phyloP scores from a whole-genome alignment of 2,113 vertebrate genomes.

The Peucedramus taeniatus region DNA sequence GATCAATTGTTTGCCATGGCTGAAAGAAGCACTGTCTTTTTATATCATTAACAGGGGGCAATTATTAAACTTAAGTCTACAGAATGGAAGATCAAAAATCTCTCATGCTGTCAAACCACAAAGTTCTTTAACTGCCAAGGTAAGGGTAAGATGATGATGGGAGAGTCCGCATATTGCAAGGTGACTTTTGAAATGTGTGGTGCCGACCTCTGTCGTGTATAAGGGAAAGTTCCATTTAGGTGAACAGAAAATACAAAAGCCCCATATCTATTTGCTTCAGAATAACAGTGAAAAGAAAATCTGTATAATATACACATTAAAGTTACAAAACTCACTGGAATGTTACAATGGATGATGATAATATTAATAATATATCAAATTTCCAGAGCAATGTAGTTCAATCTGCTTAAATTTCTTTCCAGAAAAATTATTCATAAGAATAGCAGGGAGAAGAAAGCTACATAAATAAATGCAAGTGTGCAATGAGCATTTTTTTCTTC shows the following conservation, averaged over 20 bases:
- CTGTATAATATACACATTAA: rapidly evolving
- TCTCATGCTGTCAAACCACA: background rate
- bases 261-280: background rate
- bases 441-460: background rate
- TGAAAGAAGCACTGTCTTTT: background rate
- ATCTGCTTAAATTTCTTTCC: background rate
- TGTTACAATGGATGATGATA: background rate
- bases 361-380: background rate
- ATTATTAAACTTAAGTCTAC: background rate
- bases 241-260: background rate
- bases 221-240: background rate
- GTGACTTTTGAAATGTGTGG: background rate
- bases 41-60: background rate
- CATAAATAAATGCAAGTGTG: background rate
- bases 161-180: background rate
- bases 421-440: background rate
- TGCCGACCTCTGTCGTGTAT: background rate
- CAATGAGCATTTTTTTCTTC: background rate
- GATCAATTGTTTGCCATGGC: rapidly evolving
- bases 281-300: background rate
- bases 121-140: background rate
- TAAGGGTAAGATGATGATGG: background rate
- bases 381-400: background rate
- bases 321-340: background rate
- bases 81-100: background rate